phyloP scores from a whole-genome alignment of 2,797 vertebrate species.

The Muscicapa comitata region DNA sequence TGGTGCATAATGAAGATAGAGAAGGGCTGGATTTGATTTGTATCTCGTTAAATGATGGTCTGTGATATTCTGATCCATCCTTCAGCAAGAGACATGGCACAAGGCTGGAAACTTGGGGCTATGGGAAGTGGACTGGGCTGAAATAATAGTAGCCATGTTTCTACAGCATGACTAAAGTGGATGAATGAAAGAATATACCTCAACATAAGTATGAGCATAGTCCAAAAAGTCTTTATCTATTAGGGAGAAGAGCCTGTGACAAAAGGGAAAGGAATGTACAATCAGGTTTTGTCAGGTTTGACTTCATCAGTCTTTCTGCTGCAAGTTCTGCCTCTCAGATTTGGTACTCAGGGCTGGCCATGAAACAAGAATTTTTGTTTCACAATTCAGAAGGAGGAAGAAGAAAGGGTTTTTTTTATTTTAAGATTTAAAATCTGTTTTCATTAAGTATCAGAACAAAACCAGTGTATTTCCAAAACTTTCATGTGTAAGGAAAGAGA shows the following conservation, averaged over 20 bases:
- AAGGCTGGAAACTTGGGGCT: neutral
- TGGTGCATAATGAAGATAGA: neutral
- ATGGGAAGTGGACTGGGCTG: neutral
- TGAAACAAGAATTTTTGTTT: neutral
- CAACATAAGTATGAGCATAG: neutral
- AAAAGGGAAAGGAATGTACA: constrained; percentile 33
- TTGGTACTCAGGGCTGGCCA: neutral
- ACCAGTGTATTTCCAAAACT: neutral
- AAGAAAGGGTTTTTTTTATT: neutral
- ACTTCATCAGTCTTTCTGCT: constrained; percentile 45
- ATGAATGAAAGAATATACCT: constrained; percentile 40
- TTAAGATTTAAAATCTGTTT: neutral
- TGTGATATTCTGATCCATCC: neutral
- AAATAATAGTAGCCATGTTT: constrained; percentile 17
- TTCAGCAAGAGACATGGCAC: neutral
- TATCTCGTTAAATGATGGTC: neutral
- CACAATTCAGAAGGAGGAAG: neutral
- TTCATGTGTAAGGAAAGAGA: neutral
- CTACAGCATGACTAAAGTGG: neutral
- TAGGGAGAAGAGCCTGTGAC: constrained; percentile 29
- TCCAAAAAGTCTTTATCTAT: constrained; percentile 26
- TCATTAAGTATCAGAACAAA: neutral
- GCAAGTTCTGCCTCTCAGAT: constrained; percentile 44
- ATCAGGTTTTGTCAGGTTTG: constrained; percentile 52
- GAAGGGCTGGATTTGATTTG: neutral